Percentiles rank a stretch among this genome's conserved stretches.
Conservation (phyloP, 2,888 invertebrate genomes). For the Cheilosia vernalis region DNA sequence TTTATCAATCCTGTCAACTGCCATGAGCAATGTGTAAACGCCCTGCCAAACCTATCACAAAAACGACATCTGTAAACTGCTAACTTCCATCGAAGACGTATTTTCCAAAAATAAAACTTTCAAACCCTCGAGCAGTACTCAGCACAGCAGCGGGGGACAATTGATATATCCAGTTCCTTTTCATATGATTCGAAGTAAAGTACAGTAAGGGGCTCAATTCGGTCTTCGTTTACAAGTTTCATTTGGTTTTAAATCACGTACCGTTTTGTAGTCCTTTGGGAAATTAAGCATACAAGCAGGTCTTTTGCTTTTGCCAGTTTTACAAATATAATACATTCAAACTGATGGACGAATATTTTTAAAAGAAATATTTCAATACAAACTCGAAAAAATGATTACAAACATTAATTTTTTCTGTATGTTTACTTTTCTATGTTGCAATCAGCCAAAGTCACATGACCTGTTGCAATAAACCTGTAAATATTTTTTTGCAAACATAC, state of each 20-base stretch:
- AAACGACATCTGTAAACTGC: constrained; percentile 60
- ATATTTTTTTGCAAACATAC: too few species aligned
- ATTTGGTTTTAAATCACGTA: constrained; percentile 67
- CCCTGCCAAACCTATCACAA: constrained; percentile 43
- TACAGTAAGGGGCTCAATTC: neutral
- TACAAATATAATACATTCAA: neutral
- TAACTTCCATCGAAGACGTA: constrained; percentile 58
- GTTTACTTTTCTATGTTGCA: too few species aligned
- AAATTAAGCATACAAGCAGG: neutral
- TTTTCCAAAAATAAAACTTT: constrained; percentile 45
- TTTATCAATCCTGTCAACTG: constrained; percentile 21
- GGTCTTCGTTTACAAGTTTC: constrained; percentile 2
- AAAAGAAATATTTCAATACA: too few species aligned
- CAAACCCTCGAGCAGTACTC: constrained; percentile 53
- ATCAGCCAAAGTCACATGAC: too few species aligned
- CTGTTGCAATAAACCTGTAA: too few species aligned
- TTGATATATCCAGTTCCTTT: constrained; percentile 30
- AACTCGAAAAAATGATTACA: too few species aligned
- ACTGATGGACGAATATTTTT: too few species aligned
- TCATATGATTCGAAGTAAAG: constrained; percentile 40
- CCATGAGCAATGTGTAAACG: constrained; percentile 38
- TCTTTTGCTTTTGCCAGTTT: neutral
- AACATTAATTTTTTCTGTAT: too few species aligned
- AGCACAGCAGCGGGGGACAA: constrained; percentile 12
- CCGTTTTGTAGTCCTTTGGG: constrained; percentile 10